These are phyloP conservation scores for Drosophila kepulauana DNA, from an alignment of 1,140 invertebrate genomes.

Conservation along the genomic window DNA sequence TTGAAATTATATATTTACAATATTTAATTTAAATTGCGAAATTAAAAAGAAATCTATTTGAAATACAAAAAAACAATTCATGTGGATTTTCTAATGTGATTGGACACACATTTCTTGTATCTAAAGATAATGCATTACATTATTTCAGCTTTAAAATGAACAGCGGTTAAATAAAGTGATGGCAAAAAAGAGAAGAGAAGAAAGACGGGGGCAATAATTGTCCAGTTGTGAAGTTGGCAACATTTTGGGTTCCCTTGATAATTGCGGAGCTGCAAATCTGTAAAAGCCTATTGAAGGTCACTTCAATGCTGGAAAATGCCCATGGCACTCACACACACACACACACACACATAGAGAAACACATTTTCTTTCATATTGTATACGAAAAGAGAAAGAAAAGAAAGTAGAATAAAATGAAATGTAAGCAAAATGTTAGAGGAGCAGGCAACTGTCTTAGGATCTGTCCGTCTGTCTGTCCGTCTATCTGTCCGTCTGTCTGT, in stretches of 20 bases:
- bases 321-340: background rate
- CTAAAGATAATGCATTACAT: too few relatives aligned
- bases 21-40: too few relatives aligned
- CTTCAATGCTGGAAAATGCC: conserved; percentile 9
- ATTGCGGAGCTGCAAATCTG: conserved; percentile 26
- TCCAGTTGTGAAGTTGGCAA: background rate
- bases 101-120: too few relatives aligned
- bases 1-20: too few relatives aligned
- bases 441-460: background rate
- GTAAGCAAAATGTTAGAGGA: background rate
- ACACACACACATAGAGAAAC: background rate
- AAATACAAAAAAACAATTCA: too few relatives aligned
- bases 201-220: background rate
- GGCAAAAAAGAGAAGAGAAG: background rate
- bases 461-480: background rate
- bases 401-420: conserved; percentile 11
- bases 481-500: background rate
- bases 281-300: conserved; percentile 26
- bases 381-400: conserved; percentile 5
- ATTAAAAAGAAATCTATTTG: too few relatives aligned
- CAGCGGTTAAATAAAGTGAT: too few relatives aligned
- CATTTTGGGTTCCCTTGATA: conserved; percentile 1
- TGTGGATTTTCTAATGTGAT: too few relatives aligned
- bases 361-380: background rate
- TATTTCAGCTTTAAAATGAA: too few relatives aligned